Percentiles rank a stretch among this genome's conserved stretches.
phyloP scores from a whole-genome alignment of 2,797 vertebrate species.

The Masticophis lateralis region DNA sequence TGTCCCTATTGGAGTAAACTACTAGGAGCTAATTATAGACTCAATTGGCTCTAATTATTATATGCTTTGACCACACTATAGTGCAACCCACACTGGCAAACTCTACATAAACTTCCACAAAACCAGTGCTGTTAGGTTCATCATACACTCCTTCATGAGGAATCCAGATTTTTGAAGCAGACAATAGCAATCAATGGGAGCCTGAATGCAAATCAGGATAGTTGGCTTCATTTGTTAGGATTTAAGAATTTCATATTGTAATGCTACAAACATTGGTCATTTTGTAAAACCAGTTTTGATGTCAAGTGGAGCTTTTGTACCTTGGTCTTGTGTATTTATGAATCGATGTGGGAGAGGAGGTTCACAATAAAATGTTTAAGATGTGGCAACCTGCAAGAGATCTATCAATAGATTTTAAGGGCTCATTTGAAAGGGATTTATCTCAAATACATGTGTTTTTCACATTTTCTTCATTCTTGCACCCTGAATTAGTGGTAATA shows the following conservation, averaged over 20 bases:
- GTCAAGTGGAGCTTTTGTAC: neutral
- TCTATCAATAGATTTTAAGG: neutral
- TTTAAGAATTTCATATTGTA: neutral
- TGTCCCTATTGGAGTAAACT: neutral
- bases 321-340: neutral
- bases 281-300: slow-evolving; percentile 8
- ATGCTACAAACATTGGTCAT: neutral
- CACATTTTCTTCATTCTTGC: neutral
- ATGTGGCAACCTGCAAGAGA: neutral
- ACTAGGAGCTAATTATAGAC: neutral
- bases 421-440: neutral
- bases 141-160: neutral
- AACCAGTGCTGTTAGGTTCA: neutral
- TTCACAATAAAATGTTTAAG: slow-evolving; percentile 2
- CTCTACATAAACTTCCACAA: neutral
- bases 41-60: neutral
- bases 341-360: neutral
- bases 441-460: neutral
- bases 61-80: neutral
- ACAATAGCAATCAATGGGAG: neutral
- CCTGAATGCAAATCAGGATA: neutral
- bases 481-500: neutral
- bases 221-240: slow-evolving; percentile 2
- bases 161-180: neutral
- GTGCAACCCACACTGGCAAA: neutral